Evolutionary conservation across 2,113 vertebrate genomes (phyloP).

Genomic region (Athene cunicularia): DNA sequence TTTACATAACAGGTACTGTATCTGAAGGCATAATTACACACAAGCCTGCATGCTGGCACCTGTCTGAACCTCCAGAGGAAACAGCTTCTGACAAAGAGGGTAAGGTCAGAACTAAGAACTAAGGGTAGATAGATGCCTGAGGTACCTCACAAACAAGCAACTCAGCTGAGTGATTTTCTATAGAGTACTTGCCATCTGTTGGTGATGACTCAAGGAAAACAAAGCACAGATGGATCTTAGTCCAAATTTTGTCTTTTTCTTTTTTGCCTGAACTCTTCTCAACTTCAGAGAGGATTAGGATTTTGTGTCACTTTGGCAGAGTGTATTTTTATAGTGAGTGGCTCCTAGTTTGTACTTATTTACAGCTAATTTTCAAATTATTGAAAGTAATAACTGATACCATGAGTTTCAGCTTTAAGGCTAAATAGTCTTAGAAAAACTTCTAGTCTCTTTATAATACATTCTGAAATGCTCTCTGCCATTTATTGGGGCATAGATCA

Average conservation of each 20-base stretch:
- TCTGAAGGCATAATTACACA: background rate
- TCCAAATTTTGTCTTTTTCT: background rate
- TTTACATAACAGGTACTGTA: background rate
- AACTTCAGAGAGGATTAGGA: background rate
- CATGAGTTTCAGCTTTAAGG: background rate
- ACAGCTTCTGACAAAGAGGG: background rate
- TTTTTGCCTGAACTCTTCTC: background rate
- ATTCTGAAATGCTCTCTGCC: background rate
- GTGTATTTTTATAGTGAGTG: background rate
- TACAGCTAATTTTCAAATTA: background rate
- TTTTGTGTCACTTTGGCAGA: background rate
- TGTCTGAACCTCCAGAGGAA: background rate
- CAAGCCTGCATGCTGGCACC: background rate
- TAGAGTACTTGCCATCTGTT: background rate
- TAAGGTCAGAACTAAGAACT: background rate
- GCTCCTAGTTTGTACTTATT: background rate
- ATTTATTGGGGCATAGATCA: background rate
- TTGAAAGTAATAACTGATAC: background rate
- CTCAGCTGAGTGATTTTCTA: background rate
- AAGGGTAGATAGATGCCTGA: background rate
- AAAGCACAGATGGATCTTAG: background rate
- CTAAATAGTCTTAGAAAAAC: background rate
- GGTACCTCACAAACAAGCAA: background rate
- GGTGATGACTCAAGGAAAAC: background rate
- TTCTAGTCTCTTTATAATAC: background rate